Conservation (phyloP, 1,140 invertebrate genomes). For the Trachelipus rathkii region DNA sequence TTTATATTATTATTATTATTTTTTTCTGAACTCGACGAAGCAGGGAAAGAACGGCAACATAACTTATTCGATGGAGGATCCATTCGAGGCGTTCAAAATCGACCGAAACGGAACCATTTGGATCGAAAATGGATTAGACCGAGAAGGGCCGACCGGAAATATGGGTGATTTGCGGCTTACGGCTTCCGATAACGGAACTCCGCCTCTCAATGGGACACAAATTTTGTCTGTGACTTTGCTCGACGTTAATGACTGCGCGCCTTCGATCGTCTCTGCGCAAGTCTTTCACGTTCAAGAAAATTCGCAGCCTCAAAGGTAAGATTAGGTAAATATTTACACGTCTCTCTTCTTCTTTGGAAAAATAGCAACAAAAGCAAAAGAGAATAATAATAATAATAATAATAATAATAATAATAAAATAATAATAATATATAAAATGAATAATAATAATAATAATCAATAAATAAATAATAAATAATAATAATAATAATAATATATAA, state of each 20-base stretch:
- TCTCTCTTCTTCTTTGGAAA: too few species aligned
- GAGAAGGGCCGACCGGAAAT: not conserved
- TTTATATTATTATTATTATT: too few species aligned
- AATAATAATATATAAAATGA: too few species aligned
- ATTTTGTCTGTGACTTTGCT: not conserved
- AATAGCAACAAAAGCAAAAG: too few species aligned
- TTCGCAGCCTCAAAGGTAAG: not conserved
- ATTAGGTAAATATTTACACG: too few species aligned
- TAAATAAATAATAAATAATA: too few species aligned
- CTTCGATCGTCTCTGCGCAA: not conserved
- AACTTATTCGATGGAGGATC: not conserved
- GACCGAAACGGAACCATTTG: not conserved
- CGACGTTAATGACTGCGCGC: not conserved
- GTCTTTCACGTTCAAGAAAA: constrained; percentile 4
- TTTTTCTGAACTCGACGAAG: not conserved
- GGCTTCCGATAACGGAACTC: not conserved
- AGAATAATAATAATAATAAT: too few species aligned
- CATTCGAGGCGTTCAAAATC: not conserved
- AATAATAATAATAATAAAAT: too few species aligned
- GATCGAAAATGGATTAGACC: not conserved
- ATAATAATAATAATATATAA: too few species aligned
- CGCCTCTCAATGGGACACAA: not conserved
- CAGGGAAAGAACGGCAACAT: not conserved
- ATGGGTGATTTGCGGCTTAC: not conserved
- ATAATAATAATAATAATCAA: too few species aligned